Percentiles rank a stretch among this genome's conserved stretches.
Evolutionary conservation across 2,888 invertebrate species (phyloP).

Genomic region (Cosmorhoe ocellata): DNA sequence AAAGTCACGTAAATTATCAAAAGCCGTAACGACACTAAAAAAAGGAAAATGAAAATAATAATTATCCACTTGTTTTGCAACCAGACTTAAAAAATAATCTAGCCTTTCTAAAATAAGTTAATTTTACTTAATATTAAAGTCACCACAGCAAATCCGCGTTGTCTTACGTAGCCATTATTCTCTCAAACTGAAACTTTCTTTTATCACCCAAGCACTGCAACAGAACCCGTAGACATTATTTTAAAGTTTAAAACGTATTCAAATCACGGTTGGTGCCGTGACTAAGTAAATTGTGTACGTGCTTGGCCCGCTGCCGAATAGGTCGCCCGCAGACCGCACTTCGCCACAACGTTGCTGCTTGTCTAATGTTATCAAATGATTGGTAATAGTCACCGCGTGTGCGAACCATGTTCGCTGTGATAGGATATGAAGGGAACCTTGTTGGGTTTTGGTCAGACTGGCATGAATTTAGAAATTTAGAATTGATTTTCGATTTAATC

Average conservation of each 20-base stretch:
- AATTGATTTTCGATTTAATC: not conserved
- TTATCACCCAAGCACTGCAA: conserved; percentile 19
- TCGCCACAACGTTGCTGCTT: conserved; percentile 13
- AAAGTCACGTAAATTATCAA: too few species aligned
- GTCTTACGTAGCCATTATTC: not conserved
- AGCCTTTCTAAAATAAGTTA: too few species aligned
- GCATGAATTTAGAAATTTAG: not conserved
- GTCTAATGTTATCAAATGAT: conserved; percentile 29
- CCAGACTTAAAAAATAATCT: too few species aligned
- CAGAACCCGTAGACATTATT: conserved; percentile 32
- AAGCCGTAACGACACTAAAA: too few species aligned
- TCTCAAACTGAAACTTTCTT: conserved; percentile 10
- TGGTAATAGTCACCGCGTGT: conserved; percentile 9
- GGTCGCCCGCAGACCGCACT: conserved; percentile 50
- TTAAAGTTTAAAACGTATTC: conserved; percentile 64
- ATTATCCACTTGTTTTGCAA: too few species aligned
- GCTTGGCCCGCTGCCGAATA: conserved; percentile 76
- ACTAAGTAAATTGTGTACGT: conserved; percentile 80
- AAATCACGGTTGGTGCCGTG: conserved; percentile 65
- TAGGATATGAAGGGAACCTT: conserved; percentile 3
- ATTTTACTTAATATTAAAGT: too few species aligned
- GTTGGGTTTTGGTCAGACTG: not conserved
- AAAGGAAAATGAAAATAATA: too few species aligned
- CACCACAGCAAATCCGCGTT: not conserved
- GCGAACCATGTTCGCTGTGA: not conserved